These are phyloP conservation scores for Cactoblastis cactorum DNA, from an alignment of 2,888 invertebrate species.

Conservation along the genomic window DNA sequence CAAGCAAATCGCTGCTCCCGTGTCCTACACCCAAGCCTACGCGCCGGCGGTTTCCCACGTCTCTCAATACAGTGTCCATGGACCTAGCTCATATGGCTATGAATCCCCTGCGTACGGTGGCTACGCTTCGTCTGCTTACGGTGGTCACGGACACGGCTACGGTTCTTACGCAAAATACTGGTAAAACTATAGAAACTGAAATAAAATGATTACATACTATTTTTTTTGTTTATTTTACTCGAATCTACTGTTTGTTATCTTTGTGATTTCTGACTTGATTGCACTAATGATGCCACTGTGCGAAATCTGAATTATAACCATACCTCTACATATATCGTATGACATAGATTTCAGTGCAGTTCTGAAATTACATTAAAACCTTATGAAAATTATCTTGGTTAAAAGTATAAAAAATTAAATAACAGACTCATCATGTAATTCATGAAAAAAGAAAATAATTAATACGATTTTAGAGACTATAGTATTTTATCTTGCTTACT, in stretches of 20 bases:
- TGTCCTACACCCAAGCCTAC: conserved; percentile 18
- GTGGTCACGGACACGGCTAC: conserved; percentile 18
- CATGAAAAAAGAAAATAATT: too few relatives aligned
- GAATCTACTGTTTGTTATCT: background rate
- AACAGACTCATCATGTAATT: too few relatives aligned
- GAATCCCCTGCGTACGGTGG: conserved; percentile 12
- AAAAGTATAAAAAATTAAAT: too few relatives aligned
- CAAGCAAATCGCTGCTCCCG: conserved; percentile 32
- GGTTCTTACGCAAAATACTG: background rate
- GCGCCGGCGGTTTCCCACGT: conserved; percentile 26
- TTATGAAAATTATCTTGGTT: too few relatives aligned
- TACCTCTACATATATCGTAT: too few relatives aligned
- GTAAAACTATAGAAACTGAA: background rate
- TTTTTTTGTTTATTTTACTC: background rate
- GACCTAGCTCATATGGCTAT: conserved; percentile 15
- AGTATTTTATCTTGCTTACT: too few relatives aligned
- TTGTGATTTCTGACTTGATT: too few relatives aligned
- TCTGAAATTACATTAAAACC: too few relatives aligned
- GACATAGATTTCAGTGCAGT: too few relatives aligned
- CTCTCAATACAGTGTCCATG: conserved; percentile 29
- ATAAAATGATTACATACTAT: background rate
- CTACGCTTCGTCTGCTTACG: background rate
- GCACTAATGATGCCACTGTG: too few relatives aligned
- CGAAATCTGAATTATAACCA: too few relatives aligned
- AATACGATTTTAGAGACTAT: too few relatives aligned